Evolutionary conservation across 2,113 vertebrate species (phyloP), one percentile per base, ranked within the genome.

Genomic region (Stegostoma tigrinum): DNA sequence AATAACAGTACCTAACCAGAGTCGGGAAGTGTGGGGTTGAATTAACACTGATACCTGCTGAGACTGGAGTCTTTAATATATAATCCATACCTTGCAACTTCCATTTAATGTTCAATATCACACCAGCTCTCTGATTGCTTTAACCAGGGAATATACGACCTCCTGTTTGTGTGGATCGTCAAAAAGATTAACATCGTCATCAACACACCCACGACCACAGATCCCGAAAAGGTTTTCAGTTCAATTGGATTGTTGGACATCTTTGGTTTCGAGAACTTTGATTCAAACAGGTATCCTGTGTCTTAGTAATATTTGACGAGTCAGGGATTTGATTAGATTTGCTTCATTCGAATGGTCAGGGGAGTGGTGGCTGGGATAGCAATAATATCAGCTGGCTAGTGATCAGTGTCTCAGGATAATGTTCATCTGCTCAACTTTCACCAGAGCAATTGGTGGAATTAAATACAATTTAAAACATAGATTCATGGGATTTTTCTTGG

Each of bases 211-310:
- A 0, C 97, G n/a, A 93, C 97, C 19, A 97, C 98, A 95, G 97
- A 98, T 21, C 95, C 97, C 23, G 96, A 96, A 23, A 95, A 96
- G 5, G 96, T 96, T 42, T 96, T 42, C 78, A 98, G 97, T 70
- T 97, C 98, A 27, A 98, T 99, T 3, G 99, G 99, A 61, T 97
- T 99, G 64, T 97, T 99, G 38, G 99, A 99, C 96, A 99, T 99
- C 97, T 99, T 99, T 96, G 99, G 99, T 52, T 99, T 99, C 97
- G 99, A 99, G 97, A 99, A 99, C 96, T 99, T 99, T 96, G 97
- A 96, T n/a, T 98, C 97, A 95, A 99, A 99, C 97, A 99, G 99
- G 99, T 99, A 97, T 10, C 67, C 5, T 6, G 96, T 96, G 83
- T 30, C 30, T 95, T 30, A 45, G 68, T 38, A 83, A 94, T 0